Evolutionary conservation across 1,140 invertebrate species (phyloP).

Genomic region (Drosophila virilis): DNA sequence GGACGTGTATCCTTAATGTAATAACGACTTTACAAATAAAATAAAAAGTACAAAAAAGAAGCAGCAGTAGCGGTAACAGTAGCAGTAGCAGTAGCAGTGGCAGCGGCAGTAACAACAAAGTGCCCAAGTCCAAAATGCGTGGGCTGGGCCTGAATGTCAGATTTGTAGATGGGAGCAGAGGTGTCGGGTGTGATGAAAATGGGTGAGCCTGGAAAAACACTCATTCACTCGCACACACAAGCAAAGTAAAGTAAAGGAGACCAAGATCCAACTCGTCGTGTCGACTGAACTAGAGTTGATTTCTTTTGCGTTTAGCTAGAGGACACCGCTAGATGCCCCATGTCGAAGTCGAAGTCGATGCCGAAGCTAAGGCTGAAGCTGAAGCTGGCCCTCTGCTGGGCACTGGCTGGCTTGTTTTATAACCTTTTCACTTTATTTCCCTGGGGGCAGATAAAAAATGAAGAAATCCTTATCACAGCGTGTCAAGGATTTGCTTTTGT

Average conservation of each 20-base stretch:
- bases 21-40: constrained; percentile 81
- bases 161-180: neutral
- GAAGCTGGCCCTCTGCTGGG: constrained; percentile 26
- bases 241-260: constrained; percentile 63
- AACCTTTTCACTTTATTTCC: constrained; percentile 84
- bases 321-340: neutral
- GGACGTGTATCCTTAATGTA: constrained; percentile 70
- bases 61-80: constrained; percentile 9
- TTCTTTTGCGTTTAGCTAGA: constrained; percentile 68
- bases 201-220: constrained; percentile 53
- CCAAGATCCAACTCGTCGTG: constrained; percentile 51
- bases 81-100: constrained; percentile 20
- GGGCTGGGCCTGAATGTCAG: constrained; percentile 38
- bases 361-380: constrained; percentile 9
- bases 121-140: constrained; percentile 56
- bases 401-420: constrained; percentile 59
- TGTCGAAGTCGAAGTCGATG: neutral
- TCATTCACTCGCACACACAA: constrained; percentile 13
- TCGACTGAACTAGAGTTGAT: constrained; percentile 65
- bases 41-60: constrained; percentile 3
- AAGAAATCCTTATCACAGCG: constrained; percentile 84
- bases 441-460: constrained; percentile 83
- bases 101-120: constrained; percentile 27
- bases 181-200: constrained; percentile 12
- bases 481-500: constrained; percentile 83